phyloP scores from a whole-genome alignment of 2,888 invertebrate genomes.

The Hirtodrosophila confusa region DNA sequence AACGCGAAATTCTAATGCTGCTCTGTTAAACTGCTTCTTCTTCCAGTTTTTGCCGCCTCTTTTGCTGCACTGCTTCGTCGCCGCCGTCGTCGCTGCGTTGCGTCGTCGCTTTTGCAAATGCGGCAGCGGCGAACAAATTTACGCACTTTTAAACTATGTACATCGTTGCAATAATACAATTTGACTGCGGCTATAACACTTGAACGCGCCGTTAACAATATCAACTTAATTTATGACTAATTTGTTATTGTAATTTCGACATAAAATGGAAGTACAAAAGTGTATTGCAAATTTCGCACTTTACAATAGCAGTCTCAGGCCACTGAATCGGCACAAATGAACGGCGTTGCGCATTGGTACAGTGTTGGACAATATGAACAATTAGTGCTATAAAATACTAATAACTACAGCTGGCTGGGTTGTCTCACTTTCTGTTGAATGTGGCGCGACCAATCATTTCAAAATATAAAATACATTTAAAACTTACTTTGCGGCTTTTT shows the following conservation, averaged over 20 bases:
- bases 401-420: constrained; percentile 45
- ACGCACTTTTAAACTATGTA: constrained; percentile 74
- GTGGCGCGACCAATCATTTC: constrained; percentile 13
- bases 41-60: constrained; percentile 75
- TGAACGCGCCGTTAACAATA: constrained; percentile 42
- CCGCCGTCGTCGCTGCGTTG: constrained; percentile 59
- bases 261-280: constrained; percentile 76
- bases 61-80: constrained; percentile 78
- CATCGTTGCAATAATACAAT: constrained; percentile 47
- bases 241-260: constrained; percentile 66
- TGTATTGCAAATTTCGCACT: constrained; percentile 76
- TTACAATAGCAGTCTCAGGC: constrained; percentile 62
- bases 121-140: constrained; percentile 50
- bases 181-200: constrained; percentile 42
- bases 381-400: constrained; percentile 32
- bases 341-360: constrained; percentile 48
- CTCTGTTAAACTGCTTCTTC: constrained; percentile 67
- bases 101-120: constrained; percentile 61
- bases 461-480: background rate
- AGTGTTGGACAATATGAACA: constrained; percentile 38
- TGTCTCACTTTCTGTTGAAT: constrained; percentile 1
- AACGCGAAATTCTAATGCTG: constrained; percentile 61
- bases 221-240: constrained; percentile 62
- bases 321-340: constrained; percentile 40
- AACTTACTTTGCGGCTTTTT: constrained; percentile 81